Evolutionary conservation across 2,113 vertebrate genomes (phyloP), one percentile per base, ranked within the genome.

Genomic region (Gallinago jamesoni): DNA sequence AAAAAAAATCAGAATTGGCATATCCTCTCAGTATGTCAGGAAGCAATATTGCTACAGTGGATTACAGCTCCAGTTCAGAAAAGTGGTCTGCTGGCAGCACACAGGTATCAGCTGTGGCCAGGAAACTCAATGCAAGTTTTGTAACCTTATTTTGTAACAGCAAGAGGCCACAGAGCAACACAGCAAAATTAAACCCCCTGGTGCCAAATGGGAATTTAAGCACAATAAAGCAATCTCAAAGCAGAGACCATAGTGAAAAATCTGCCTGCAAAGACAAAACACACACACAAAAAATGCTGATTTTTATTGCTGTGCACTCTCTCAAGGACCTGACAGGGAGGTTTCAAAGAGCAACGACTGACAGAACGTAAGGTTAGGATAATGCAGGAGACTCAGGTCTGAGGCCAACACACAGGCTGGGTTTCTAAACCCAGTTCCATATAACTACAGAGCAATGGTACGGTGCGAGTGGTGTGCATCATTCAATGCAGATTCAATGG

Each of bases 131-230:
- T 87, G 8, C 57, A 64, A 89, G 62, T 93, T 97, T 95, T 76
- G 30, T 64, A 95, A 92, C 33, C 11, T 79, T 41, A 21, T 93
- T 94, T 94, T 94, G 66, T 80, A 94, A 83, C 27, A 79, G 67
- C 45, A 69, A 79, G 19, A 94, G 41, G n/a, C 67, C 41, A 35
- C 24, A 66, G 63, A 94, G 62, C 31, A 60, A 21, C 52, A 64
- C 14, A 53, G 31, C 18, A 74, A 53, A 88, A 90, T 69, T 79
- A 88, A 96, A 69, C 28, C 28, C 1, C 0, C 10, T 45, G 41
- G 10, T 15, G 16, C 45, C 73, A 74, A 79, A 55, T 21, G 55
- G 55, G 37, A 93, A 89, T 87, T 67, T 59, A 50, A 85, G 45
- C 59, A 66, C 19, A 59, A 48, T 50, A 85, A 79, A 82, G 14